phyloP scores from a whole-genome alignment of 2,888 invertebrate genomes.

The Laspeyria flexula region DNA sequence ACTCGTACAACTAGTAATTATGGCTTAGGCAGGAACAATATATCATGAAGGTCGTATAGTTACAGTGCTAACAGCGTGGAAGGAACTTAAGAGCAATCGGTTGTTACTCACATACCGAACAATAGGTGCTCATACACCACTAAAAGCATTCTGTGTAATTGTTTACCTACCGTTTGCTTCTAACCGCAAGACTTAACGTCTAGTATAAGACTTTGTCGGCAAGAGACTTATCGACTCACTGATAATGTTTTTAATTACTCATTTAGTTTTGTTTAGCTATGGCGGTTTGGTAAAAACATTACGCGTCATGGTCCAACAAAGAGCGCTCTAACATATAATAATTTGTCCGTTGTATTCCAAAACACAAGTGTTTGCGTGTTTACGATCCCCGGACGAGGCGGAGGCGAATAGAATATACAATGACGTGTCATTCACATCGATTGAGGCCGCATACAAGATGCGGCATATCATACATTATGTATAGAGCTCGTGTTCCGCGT shows the following conservation, averaged over 20 bases:
- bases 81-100: conserved; percentile 47
- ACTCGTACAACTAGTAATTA: neutral
- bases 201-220: conserved; percentile 39
- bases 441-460: conserved; percentile 81
- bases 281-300: neutral
- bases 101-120: conserved; percentile 58
- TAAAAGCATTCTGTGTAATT: conserved; percentile 69
- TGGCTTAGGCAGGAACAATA: conserved; percentile 40
- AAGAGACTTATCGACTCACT: conserved; percentile 19
- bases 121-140: conserved; percentile 63
- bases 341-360: conserved; percentile 69
- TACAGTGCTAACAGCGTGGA: conserved; percentile 34
- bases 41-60: conserved; percentile 48
- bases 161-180: conserved; percentile 59
- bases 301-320: conserved; percentile 14
- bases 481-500: conserved; percentile 68
- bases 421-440: conserved; percentile 83
- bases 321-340: conserved; percentile 46
- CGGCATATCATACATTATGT: conserved; percentile 74
- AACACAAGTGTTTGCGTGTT: conserved; percentile 80
- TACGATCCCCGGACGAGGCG: conserved; percentile 76
- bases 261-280: neutral
- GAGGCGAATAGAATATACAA: conserved; percentile 82
- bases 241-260: conserved; percentile 3
- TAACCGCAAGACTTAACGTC: conserved; percentile 52